Percentiles rank a stretch among this genome's conserved stretches.
Conservation (phyloP, 2,888 invertebrate species). For the Drosophila limbata region DNA sequence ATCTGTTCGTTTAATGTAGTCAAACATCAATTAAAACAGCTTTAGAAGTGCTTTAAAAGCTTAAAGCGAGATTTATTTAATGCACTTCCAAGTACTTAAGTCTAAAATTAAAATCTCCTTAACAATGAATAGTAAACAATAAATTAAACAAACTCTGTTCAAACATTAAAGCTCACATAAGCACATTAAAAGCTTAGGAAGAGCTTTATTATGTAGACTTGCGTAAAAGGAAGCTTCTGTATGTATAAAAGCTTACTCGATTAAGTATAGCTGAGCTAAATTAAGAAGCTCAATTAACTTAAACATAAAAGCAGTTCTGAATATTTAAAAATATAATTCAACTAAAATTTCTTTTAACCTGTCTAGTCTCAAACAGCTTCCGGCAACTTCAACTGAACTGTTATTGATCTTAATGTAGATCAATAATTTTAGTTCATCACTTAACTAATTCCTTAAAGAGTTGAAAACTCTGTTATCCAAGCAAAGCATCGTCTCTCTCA, state of each 20-base stretch:
- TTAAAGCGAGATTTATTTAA: background rate
- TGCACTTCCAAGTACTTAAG: background rate
- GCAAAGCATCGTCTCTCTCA: slow-evolving; percentile 27
- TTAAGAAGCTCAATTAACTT: background rate
- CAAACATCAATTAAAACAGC: slow-evolving; percentile 14
- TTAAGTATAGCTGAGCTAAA: background rate
- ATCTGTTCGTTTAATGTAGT: background rate
- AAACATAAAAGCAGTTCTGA: background rate
- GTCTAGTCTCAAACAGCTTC: background rate
- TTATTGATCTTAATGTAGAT: slow-evolving; percentile 28
- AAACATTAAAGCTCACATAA: background rate
- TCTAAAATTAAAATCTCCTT: background rate
- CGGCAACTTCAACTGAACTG: background rate
- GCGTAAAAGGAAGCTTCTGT: no score
- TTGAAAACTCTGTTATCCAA: slow-evolving; percentile 17
- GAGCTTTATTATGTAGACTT: background rate
- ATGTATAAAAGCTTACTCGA: background rate
- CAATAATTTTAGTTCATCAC: slow-evolving; percentile 7
- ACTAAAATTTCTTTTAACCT: background rate
- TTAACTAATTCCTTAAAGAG: slow-evolving; percentile 11
- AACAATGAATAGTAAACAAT: no score
- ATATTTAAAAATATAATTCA: background rate
- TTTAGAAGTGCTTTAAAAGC: background rate
- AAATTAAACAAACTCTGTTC: background rate
- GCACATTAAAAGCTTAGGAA: background rate